phyloP scores from a whole-genome alignment of 2,888 invertebrate genomes.

The Drosophila subquinaria region DNA sequence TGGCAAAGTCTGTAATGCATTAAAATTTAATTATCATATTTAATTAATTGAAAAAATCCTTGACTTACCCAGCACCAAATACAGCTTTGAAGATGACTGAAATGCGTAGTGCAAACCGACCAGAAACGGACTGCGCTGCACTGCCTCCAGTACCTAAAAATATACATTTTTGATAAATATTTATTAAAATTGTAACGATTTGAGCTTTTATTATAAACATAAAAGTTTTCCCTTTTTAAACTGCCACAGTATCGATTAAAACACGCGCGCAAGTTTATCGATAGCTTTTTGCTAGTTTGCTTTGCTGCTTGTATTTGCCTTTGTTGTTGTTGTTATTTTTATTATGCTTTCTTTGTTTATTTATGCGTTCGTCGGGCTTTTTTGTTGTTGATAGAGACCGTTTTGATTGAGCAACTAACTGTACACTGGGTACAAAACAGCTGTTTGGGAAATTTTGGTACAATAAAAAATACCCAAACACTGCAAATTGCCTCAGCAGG shows the following conservation, averaged over 20 bases:
- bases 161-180: background rate
- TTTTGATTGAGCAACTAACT: constrained; percentile 15
- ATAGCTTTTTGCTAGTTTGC: constrained; percentile 18
- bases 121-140: constrained; percentile 97
- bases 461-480: constrained; percentile 29
- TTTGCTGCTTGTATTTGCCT: constrained; percentile 15
- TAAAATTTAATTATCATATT: background rate
- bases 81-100: constrained; percentile 98
- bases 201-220: too few species aligned
- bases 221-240: background rate
- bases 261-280: constrained; percentile 3
- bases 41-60: background rate
- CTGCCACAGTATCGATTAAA: constrained; percentile 3
- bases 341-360: constrained; percentile 26
- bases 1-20: constrained; percentile 94
- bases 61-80: constrained; percentile 96
- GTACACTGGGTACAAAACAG: constrained; percentile 32
- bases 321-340: constrained; percentile 11
- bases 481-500: background rate
- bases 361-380: constrained; percentile 9
- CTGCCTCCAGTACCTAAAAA: constrained; percentile 94
- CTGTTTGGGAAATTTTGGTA: constrained; percentile 29
- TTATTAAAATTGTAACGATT: too few species aligned
- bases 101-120: constrained; percentile 99
- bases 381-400: constrained; percentile 38